Percentiles rank a stretch among this genome's conserved stretches.
phyloP scores from a whole-genome alignment of 2,113 vertebrate species.

The Labeo catla region DNA sequence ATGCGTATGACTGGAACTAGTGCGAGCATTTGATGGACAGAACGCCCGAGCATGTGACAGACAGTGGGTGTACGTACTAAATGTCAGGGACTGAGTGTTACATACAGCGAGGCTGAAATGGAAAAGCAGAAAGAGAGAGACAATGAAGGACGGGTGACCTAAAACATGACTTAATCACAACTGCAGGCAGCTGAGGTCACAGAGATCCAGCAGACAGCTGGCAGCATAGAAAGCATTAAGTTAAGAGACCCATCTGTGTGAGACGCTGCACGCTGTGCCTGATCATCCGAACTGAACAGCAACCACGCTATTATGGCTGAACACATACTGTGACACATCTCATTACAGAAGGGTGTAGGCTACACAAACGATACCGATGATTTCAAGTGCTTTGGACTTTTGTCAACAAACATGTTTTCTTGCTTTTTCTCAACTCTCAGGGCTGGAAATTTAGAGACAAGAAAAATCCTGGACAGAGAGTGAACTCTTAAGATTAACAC shows the following conservation, averaged over 20 bases:
- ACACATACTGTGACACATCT: neutral
- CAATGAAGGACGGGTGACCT: neutral
- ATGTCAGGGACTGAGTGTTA: conserved; percentile 16
- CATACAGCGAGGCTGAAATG: neutral
- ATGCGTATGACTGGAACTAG: neutral
- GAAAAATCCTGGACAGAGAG: neutral
- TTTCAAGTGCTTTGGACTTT: neutral
- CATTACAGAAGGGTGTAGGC: conserved; percentile 1
- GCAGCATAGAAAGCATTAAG: neutral
- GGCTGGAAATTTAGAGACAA: neutral
- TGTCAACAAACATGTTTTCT: conserved; percentile 1
- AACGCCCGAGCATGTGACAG: neutral
- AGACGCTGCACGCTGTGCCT: neutral
- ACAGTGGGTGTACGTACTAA: conserved; percentile 7
- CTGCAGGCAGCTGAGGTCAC: conserved; percentile 35
- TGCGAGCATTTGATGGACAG: neutral
- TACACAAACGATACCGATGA: neutral
- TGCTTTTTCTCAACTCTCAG: neutral
- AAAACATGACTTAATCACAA: conserved; percentile 22
- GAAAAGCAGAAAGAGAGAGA: conserved; percentile 8
- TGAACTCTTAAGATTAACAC: neutral
- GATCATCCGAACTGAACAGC: neutral
- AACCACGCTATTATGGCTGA: neutral
- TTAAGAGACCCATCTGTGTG: neutral
- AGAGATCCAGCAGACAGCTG: conserved; percentile 19